Evolutionary conservation across 2,113 vertebrate genomes (phyloP), one percentile per base, ranked within the genome.

Genomic region (Apodemus speciosus): DNA sequence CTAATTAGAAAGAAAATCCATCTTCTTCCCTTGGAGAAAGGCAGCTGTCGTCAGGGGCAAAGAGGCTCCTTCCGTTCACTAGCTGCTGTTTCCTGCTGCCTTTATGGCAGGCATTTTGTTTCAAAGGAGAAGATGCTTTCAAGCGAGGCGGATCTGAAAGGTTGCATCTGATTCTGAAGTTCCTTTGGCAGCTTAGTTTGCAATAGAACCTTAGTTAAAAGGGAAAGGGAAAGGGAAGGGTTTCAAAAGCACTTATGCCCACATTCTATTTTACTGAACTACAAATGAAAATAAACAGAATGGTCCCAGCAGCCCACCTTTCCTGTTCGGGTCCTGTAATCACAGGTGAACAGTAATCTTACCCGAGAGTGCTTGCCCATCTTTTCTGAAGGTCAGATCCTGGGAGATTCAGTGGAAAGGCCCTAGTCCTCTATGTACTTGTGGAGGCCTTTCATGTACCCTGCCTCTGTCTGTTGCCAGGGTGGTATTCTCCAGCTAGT

Each of bases 121-220:
- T 90, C 72, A 23, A 0, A 95, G 75, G 80, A 94, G 72, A 69
- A 94, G 80, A 85, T 83, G 30, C 71, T 91, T 35, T 90, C 80
- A 25, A 85, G 49, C 18, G 92, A 53, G 56, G 25, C 80, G 58
- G 83, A 94, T 87, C 35, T 88, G 62, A 79, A 92, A 84, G 38
- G 38, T 40, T 30, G 43, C 88, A 27, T 88, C 35, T 90, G 56
- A 9, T 30, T 87, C 21, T 79, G 58, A 88, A 90, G 53, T 43
- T 93, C 58, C 68, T 90, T 76, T 53, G 18, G 58, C 23, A 27
- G 58, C 89, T 94, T 80, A 69, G 79, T 91, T 92, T 38, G 58
- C 81, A 84, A 23, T 91, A 75, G 49, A 58, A 9, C 38, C 68
- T 49, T 77, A 84, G 68, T 72, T 87, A 43, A 75, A 92, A 94